Base-by-base conservation (phyloP, 2,888 invertebrate species). In the Lacanobia oleracea region DNA sequence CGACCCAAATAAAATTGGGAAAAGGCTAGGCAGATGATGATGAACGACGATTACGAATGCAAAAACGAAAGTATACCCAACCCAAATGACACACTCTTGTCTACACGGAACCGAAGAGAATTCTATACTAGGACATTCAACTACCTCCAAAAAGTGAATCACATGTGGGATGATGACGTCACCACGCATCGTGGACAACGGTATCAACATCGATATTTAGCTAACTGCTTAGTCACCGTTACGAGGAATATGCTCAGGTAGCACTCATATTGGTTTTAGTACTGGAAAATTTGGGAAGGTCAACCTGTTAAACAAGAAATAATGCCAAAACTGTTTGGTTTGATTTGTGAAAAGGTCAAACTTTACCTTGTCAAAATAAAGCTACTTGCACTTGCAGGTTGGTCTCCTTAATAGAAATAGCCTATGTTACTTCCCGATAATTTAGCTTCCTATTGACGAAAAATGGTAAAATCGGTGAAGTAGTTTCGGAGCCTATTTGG, bases 141-240 rank as follows among this genome's bases (percentile, higher is more conserved):
- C 75, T 74, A 71, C 77, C 69, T 56, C 72, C 33, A 0, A 43
- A 73, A 74, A 74, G 33, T 82, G 84, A 84, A 67, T 84, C 84
- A 84, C 67, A 60, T 64, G 64, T 48, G 72, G 45, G 33, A 1
- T 56, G 65, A 27, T 81, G 84, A 84, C 85, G 84, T 82, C 84
- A 84, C 12, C 79, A 63, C 43, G 51, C 60, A 60, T 66, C 75
- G 66, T 48, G 62, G 53, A 18, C 71, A 77, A 78, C 84, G 81
- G 84, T 84, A 82, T 68, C 53, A 56, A 59, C 71, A 73, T 81
- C 75, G 73, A 82, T 82, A 50, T 76, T 71, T 72, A 72, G 76
- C 60, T 68, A 84, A 74, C 48, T 45, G 82, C 70, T 79, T 79
- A 84, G 81, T 84, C 82, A 82, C 69, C 82, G 62, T 76, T 76